These are phyloP conservation scores for Epistrophe eligans DNA, from an alignment of 2,888 invertebrate species.

Conservation along the genomic window DNA sequence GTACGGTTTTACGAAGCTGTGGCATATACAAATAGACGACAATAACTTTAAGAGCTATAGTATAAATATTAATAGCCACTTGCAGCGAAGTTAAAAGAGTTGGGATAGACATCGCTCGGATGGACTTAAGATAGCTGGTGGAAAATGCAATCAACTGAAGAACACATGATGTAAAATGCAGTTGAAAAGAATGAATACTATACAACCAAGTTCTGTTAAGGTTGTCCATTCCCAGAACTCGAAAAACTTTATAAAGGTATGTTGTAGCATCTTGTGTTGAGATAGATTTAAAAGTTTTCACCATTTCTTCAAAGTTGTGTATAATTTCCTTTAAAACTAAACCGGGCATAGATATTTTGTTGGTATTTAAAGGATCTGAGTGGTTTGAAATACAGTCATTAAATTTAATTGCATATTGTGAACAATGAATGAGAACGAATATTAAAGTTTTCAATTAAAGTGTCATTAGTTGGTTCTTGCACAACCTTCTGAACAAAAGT, in stretches of 20 bases:
- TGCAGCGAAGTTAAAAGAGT: conserved; percentile 55
- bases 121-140: conserved; percentile 41
- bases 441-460: background rate
- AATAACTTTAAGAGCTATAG: conserved; percentile 18
- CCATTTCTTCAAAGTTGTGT: background rate
- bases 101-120: conserved; percentile 21
- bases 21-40: conserved; percentile 37
- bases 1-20: conserved; percentile 28
- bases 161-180: conserved; percentile 33
- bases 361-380: conserved; percentile 34
- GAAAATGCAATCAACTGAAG: conserved; percentile 45
- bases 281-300: background rate
- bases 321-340: background rate
- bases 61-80: conserved; percentile 51
- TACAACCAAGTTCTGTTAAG: conserved; percentile 53
- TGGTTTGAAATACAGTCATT: conserved; percentile 10
- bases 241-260: conserved; percentile 38
- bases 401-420: background rate
- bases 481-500: too few species aligned
- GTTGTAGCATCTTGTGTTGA: conserved; percentile 40
- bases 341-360: background rate
- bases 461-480: background rate
- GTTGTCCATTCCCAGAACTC: conserved; percentile 57
- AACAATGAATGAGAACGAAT: background rate
- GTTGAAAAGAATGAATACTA: conserved; percentile 31